phyloP scores from a whole-genome alignment of 2,113 vertebrate genomes.

The Danio rerio region GRCz12tu NC_133195.1:28612001-28612500 shows the following conservation, averaged over 20 bases:
- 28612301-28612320: slow-evolving; percentile 35
- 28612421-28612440: slow-evolving; percentile 52
- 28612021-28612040: slow-evolving; percentile 1
- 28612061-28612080: slow-evolving; percentile 15
- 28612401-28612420: background rate
- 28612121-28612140: background rate
- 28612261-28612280: slow-evolving; percentile 41
- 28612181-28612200: slow-evolving; percentile 11
- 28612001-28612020: slow-evolving; percentile 55
- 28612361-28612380: slow-evolving; percentile 53
- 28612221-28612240: slow-evolving; percentile 2
- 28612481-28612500: slow-evolving; percentile 75
- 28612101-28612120: slow-evolving; percentile 19
- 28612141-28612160: background rate
- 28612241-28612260: slow-evolving; percentile 36
- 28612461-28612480: slow-evolving; percentile 62
- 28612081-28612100: slow-evolving; percentile 12
- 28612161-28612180: slow-evolving; percentile 1
- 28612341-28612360: too few relatives aligned
- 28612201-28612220: slow-evolving; percentile 29
- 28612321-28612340: slow-evolving; percentile 27
- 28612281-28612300: slow-evolving; percentile 17
- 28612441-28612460: slow-evolving; percentile 57
- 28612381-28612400: slow-evolving; percentile 61
- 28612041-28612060: slow-evolving; percentile 18